Base-by-base conservation (phyloP, 2,888 invertebrate genomes). In the Congeria kusceri region DNA sequence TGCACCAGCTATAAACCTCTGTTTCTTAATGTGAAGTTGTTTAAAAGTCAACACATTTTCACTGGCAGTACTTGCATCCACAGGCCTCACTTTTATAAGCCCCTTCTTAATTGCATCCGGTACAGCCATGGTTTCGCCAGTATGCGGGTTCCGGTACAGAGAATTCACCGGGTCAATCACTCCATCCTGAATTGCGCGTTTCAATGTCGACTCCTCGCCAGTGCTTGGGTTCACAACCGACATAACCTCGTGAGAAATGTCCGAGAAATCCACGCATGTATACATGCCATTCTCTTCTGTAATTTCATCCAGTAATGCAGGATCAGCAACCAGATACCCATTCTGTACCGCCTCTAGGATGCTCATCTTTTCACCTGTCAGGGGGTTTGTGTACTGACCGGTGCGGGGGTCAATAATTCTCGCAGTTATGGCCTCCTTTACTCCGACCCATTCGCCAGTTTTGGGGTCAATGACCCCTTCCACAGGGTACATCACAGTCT, bases 331-430 rank as follows among this genome's bases (percentile, higher is more conserved):
- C 82, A 97, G 95, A 29, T 92, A 92, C n/a, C 97, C 97, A 73
- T 95, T 95, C 72, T 95, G 94, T 3, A 97, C 93, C 9, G 97
- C 97, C 91, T 97, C 96, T 89, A 95, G 95, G 3, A 97, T 94
- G 0, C 96, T 96, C 11, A 91, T 83, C 65, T 89, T 85, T 62
- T 91, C 90, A 2, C 89, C 89, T 0, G 91, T 91, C 0, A 90
- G 83, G 18, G 91, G 89, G 67, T 92, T 91, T 18, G 73, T 86
- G 67, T 96, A 95, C 92, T 96, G 95, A 15, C 96, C 96, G 44
- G 95, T 95, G 77, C 95, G 94, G 0, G 96, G 95, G 90, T 97
- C 96, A 89, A 97, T 95, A 72, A 97, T 96, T 3, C 97, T 97
- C 86, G 95, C 94, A 65, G 94, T 94, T 77, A 96, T 95, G 3